Evolutionary conservation across 2,888 invertebrate species (phyloP).

Genomic region (Ennomos quercinarius): DNA sequence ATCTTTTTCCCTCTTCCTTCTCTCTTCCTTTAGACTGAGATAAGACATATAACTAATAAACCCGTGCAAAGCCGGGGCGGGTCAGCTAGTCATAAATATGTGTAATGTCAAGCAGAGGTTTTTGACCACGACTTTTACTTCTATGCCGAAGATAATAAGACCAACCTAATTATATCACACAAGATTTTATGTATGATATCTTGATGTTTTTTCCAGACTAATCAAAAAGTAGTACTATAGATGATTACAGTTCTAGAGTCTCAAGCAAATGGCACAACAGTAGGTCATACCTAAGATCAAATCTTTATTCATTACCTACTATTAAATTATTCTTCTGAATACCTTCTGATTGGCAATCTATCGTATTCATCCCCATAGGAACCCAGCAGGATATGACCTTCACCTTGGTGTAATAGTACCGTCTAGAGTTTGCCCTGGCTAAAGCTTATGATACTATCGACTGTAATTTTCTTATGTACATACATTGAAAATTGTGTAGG

Average conservation of each 20-base stretch:
- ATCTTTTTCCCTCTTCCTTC: too few relatives aligned
- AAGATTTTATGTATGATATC: too few relatives aligned
- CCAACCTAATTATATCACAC: too few relatives aligned
- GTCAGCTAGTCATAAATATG: too few relatives aligned
- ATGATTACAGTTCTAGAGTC: neutral
- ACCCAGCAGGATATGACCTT: constrained; percentile 62
- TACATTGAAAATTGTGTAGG: constrained; percentile 4
- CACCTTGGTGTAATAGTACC: constrained; percentile 64
- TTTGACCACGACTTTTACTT: too few relatives aligned
- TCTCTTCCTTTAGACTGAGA: too few relatives aligned
- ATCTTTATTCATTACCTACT: constrained; percentile 39
- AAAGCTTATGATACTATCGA: constrained; percentile 45
- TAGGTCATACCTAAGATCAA: constrained; percentile 29
- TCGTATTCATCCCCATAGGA: constrained; percentile 58
- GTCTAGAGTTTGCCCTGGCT: constrained; percentile 55
- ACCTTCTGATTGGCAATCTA: constrained; percentile 49
- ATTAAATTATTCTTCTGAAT: constrained; percentile 60
- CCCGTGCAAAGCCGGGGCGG: too few relatives aligned
- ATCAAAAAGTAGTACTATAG: constrained; percentile 11
- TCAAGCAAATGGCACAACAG: constrained; percentile 6
- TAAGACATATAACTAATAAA: too few relatives aligned
- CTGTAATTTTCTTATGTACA: neutral
- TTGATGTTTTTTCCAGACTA: neutral
- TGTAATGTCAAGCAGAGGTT: too few relatives aligned
- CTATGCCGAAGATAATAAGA: too few relatives aligned